Percentiles rank a stretch among this genome's conserved stretches.
Evolutionary conservation across 1,140 invertebrate species (phyloP).

Genomic region (Drosophila kohkoa): DNA sequence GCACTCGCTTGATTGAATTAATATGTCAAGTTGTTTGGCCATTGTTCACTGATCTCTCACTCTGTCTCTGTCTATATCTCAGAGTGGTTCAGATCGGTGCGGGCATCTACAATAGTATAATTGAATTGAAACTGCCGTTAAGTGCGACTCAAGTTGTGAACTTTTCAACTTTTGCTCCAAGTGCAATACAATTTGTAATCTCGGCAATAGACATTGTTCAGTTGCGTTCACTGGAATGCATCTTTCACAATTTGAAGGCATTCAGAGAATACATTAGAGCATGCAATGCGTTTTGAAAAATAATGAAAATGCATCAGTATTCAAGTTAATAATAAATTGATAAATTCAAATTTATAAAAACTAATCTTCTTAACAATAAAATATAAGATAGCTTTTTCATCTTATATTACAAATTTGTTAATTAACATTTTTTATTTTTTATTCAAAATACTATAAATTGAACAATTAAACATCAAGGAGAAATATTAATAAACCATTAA

Average conservation of each 20-base stretch:
- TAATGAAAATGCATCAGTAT: background rate
- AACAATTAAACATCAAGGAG: background rate
- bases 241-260: background rate
- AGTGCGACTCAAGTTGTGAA: conserved; percentile 60
- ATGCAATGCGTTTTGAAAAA: background rate
- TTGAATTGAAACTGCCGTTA: conserved; percentile 72
- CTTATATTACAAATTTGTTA: too few species aligned
- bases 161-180: conserved; percentile 67
- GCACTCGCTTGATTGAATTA: conserved; percentile 80
- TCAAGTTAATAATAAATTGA: background rate
- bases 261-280: background rate
- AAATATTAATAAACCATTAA: background rate
- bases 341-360: too few species aligned
- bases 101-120: conserved; percentile 37
- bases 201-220: conserved; percentile 5
- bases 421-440: too few species aligned
- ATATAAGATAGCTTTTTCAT: too few species aligned
- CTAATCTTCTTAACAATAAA: too few species aligned
- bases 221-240: conserved; percentile 1
- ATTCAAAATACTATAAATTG: too few species aligned
- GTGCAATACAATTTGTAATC: conserved; percentile 19
- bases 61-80: background rate
- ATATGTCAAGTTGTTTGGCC: conserved; percentile 61
- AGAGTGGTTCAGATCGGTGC: conserved; percentile 27
- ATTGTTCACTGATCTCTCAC: conserved; percentile 52